A percentile compares a stretch with the other conserved stretches of the same genome.
Evolutionary conservation across 2,113 vertebrate genomes (phyloP).

Genomic region (Leptobrachium leishanense): DNA sequence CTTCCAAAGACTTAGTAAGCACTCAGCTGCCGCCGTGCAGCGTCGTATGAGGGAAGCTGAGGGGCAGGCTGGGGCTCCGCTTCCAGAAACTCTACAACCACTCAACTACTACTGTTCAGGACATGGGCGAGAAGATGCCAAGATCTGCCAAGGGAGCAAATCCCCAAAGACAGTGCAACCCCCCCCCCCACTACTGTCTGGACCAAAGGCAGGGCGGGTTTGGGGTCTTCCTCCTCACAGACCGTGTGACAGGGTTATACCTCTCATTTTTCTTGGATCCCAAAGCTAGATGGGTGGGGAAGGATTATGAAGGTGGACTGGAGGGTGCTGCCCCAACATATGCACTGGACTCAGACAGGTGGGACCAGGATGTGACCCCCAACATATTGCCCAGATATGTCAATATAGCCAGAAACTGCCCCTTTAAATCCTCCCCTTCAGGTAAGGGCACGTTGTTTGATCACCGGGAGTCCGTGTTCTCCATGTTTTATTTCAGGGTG

Average conservation of each 20-base stretch:
- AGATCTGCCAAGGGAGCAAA: not conserved
- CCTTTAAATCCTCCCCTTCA: slow-evolving; percentile 98
- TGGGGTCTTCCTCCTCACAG: slow-evolving; percentile 50
- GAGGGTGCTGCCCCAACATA: slow-evolving; percentile 26
- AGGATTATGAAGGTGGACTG: slow-evolving; percentile 51
- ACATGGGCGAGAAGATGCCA: slow-evolving; percentile 91
- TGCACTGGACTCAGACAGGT: too few species aligned
- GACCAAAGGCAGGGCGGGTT: slow-evolving; percentile 93
- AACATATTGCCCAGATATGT: slow-evolving; percentile 49
- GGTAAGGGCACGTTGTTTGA: slow-evolving; percentile 82
- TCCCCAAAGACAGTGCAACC: slow-evolving; percentile 86
- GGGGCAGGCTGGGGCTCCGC: not conserved
- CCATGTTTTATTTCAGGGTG: not conserved
- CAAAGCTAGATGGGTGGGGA: too few species aligned
- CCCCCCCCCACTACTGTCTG: slow-evolving; percentile 87
- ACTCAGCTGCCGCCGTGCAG: slow-evolving; percentile 90
- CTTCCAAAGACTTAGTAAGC: slow-evolving; percentile 86
- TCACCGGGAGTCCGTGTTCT: slow-evolving; percentile 54
- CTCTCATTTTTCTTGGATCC: slow-evolving; percentile 65
- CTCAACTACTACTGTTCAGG: slow-evolving; percentile 90
- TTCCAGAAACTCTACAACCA: slow-evolving; percentile 88
- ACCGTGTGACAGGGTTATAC: slow-evolving; percentile 66
- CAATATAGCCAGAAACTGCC: slow-evolving; percentile 84
- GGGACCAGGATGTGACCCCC: not conserved
- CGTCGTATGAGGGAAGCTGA: slow-evolving; percentile 94